Evolutionary conservation across 2,888 invertebrate species (phyloP).

Genomic region (Lamellibrachia satsuma): DNA sequence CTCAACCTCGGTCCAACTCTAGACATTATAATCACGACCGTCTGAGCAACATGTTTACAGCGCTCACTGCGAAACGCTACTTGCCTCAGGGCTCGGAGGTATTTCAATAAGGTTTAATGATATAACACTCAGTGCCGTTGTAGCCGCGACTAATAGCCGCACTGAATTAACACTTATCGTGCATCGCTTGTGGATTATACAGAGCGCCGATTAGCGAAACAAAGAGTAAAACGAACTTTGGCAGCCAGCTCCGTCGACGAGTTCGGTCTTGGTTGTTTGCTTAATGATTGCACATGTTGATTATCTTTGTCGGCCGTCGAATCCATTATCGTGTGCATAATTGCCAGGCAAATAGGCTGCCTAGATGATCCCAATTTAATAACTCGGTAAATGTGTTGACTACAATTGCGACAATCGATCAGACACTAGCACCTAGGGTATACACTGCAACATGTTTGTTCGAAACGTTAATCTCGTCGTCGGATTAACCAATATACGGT

Average conservation of each 20-base stretch:
- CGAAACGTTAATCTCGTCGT: background rate
- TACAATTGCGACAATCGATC: background rate
- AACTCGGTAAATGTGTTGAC: background rate
- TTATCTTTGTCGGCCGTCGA: background rate
- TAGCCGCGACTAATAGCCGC: background rate
- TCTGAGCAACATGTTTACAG: slow-evolving; percentile 13
- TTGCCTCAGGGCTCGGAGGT: background rate
- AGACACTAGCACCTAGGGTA: background rate
- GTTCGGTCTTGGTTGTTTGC: background rate
- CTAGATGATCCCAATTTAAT: background rate
- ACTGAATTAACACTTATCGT: background rate
- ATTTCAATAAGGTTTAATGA: background rate
- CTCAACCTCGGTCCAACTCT: background rate
- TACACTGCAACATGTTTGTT: background rate
- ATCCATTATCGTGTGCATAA: background rate
- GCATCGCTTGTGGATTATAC: background rate
- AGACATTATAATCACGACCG: background rate
- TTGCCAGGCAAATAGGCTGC: background rate
- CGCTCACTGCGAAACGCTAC: background rate
- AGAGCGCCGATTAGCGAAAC: background rate
- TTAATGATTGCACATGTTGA: slow-evolving; percentile 3
- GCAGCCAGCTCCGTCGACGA: background rate
- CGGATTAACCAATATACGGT: background rate
- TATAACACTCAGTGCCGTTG: background rate
- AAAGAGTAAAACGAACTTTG: background rate